Base-by-base conservation (phyloP, 2,797 vertebrate genomes). In the Coreius guichenoti region DNA sequence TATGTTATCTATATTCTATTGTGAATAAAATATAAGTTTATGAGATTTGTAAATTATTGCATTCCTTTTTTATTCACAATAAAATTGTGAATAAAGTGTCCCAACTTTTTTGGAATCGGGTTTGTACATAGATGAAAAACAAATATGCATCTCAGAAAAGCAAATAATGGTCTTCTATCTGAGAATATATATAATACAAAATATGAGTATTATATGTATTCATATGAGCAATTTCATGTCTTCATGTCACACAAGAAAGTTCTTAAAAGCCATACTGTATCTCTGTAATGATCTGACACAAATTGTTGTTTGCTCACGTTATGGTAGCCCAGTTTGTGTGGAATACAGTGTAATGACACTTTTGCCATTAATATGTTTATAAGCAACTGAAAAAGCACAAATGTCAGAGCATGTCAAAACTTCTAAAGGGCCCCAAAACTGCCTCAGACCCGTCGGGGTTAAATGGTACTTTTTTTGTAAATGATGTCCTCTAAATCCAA, bases 81-180 rank as follows among this genome's bases (percentile, higher is more conserved):
- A n/a, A n/a, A n/a, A n/a, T n/a, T n/a, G n/a, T n/a, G n/a, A n/a
- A n/a, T n/a, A n/a, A n/a, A n/a, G n/a, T n/a, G n/a, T n/a, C n/a
- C n/a, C n/a, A n/a, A n/a, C n/a, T n/a, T n/a, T n/a, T n/a, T n/a
- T n/a, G n/a, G n/a, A n/a, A n/a, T n/a, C n/a, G n/a, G n/a, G n/a
- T n/a, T n/a, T n/a, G n/a, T n/a, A n/a, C n/a, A 54, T 65, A 9
- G 54, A 56, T 56, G 69, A 72, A 72, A 45, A 72, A 72, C 13
- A 70, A n/a, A 16, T 12, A 8, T 13, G 23, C 43, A 70, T 45
- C 69, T 26, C 13, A n/a, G 43, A 26, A 2, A 26, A 72, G 23
- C 13, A n/a, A 45, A 47, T 5, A 16, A 17, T 9, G 7, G 8
- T 5, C 1, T 26, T 73, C 17, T 17, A 47, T 47, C n/a, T 49